These are phyloP conservation scores for Lycocorax pyrrhopterus DNA, from an alignment of 2,113 vertebrate species.

Conservation along the genomic window DNA sequence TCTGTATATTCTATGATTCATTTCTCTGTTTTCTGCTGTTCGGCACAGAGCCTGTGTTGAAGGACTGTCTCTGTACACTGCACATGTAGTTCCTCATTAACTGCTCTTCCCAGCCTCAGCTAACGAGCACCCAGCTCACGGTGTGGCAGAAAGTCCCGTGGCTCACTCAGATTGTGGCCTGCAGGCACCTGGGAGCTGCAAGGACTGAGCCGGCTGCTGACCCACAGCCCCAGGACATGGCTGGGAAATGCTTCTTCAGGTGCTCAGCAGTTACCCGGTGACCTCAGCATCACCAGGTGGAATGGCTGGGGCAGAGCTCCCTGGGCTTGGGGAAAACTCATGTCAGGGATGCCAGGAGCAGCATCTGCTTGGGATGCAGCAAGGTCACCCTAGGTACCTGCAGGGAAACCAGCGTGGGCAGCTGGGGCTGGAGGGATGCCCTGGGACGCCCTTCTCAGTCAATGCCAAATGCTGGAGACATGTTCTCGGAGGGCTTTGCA, in stretches of 20 bases:
- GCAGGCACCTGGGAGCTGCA: not conserved
- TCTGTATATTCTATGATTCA: not conserved
- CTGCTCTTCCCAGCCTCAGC: not conserved
- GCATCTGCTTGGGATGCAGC: not conserved
- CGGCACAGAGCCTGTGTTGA: accelerated
- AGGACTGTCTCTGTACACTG: not conserved
- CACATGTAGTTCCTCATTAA: not conserved
- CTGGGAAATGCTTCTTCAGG: not conserved
- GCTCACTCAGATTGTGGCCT: not conserved
- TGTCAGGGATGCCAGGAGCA: not conserved
- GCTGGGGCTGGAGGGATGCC: not conserved
- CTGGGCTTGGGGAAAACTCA: not conserved
- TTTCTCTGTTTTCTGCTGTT: not conserved
- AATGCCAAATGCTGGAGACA: not conserved
- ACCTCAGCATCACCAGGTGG: not conserved
- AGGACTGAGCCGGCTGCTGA: not conserved
- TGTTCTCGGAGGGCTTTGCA: not conserved
- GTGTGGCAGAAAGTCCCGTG: not conserved
- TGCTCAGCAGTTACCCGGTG: not conserved
- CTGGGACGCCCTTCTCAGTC: not conserved
- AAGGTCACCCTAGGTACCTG: not conserved
- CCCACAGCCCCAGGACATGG: not conserved
- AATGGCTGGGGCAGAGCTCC: not conserved
- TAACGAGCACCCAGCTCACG: accelerated
- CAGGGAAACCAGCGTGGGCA: not conserved